These are phyloP conservation scores for Lemur catta DNA, from an alignment of 2,797 vertebrate genomes.

Conservation along the genomic window DNA sequence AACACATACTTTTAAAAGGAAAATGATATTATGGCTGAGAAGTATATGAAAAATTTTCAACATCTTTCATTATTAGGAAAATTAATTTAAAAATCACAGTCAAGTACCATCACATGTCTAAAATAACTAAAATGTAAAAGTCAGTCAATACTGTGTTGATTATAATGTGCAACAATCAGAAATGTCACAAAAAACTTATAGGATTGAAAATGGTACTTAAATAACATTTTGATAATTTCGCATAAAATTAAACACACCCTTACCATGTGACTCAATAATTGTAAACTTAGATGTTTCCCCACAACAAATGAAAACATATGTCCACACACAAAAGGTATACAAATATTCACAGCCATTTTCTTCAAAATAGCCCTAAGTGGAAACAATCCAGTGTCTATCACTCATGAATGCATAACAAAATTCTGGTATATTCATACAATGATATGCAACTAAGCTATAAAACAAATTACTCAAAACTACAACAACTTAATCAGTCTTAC, in stretches of 20 bases:
- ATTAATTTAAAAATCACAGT: constrained; percentile 2
- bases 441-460: neutral
- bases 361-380: neutral
- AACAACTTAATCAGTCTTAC: neutral
- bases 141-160: neutral
- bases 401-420: neutral
- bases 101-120: neutral
- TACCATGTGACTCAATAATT: neutral
- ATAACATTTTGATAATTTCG: neutral
- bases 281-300: neutral
- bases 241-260: neutral
- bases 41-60: neutral
- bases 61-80: neutral
- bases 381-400: neutral
- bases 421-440: neutral
- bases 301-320: neutral
- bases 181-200: neutral
- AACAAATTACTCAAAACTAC: neutral
- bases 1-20: neutral
- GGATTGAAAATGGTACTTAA: neutral
- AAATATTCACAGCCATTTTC: neutral
- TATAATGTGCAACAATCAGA: neutral
- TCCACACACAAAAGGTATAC: neutral
- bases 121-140: neutral
- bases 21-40: neutral